Base-by-base conservation (phyloP, 2,888 invertebrate genomes). In the Ditula angustiorana region DNA sequence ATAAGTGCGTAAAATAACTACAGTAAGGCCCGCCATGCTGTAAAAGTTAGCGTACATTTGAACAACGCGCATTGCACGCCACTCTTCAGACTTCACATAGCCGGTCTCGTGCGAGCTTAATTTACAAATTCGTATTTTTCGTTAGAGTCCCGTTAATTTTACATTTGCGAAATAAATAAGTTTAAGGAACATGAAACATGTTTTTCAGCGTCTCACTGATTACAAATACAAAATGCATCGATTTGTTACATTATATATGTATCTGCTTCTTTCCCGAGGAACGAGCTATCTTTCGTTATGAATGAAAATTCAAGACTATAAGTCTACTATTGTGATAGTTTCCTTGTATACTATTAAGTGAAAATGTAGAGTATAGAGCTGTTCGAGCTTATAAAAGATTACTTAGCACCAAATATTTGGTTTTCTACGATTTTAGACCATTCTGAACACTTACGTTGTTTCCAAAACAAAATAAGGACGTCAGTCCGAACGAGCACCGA, bases 371-470 rank as follows among this genome's bases (percentile, higher is more conserved):
- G 69, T 77, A 69, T 64, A 80, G 78, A 69, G 67, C 68, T 75
- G 79, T 80, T 75, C 73, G 75, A 72, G 74, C 70, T 71, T 67
- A 61, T 61, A 66, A 61, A 59, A 63, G 57, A 56, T 57, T 61
- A 46, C 61, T 74, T 90, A 90, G 90, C 90, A 91, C 91, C 90
- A 81, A 84, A 83, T 83, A 78, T 77, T 83, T 83, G 81, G 73
- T 78, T 79, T 77, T 74, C 79, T 74, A 77, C 70, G 78, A 78
- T 74, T 90, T 90, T 89, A 90, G 89, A 90, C 82, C 88, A 87
- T 83, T 79, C 79, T 90, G 90, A 90, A 90, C 89, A 90, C 91
- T 83, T 87, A 77, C 80, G 87, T 88, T 85, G 77, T 76, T 70
- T 72, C 67, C 44, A 71, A 75, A 77, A 72, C 23, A 61, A 50